A percentile compares a stretch with the other conserved stretches of the same genome.
Conservation (phyloP, 2,113 vertebrate genomes). For the Bubalus kerabau region DNA sequence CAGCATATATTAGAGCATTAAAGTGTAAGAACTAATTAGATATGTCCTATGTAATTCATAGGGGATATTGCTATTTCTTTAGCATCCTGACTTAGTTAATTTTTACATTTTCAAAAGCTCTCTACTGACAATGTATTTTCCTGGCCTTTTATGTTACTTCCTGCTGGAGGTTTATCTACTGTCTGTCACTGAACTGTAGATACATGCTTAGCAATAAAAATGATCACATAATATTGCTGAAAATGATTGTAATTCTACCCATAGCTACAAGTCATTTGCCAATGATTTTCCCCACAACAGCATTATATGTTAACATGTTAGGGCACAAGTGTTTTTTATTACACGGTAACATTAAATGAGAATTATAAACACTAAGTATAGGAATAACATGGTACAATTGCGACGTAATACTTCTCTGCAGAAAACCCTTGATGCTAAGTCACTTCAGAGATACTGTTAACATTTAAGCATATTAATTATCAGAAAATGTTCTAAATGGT, state of each 20-base stretch:
- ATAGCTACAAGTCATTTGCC: neutral
- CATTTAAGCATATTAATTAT: slow-evolving; percentile 55
- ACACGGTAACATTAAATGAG: slow-evolving; percentile 46
- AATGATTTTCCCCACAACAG: neutral
- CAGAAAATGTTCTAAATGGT: slow-evolving; percentile 15
- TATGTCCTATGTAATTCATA: neutral
- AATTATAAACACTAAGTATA: slow-evolving; percentile 44
- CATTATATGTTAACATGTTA: neutral
- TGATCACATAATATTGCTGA: neutral
- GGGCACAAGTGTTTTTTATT: neutral
- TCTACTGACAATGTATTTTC: neutral
- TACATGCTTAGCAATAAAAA: neutral
- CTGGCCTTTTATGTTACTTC: neutral
- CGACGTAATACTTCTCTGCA: neutral
- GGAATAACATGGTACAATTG: slow-evolving; percentile 14
- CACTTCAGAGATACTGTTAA: neutral
- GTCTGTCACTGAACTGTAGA: neutral
- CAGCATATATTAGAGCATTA: neutral
- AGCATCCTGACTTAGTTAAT: neutral
- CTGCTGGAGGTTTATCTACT: neutral
- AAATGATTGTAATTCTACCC: neutral
- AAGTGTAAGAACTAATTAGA: neutral
- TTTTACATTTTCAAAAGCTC: slow-evolving; percentile 21
- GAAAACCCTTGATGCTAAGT: neutral
- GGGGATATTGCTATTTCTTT: neutral